A percentile compares a stretch with the other conserved stretches of the same genome.
Evolutionary conservation across 2,888 invertebrate species (phyloP).

Genomic region (Entomobrya multifasciata): DNA sequence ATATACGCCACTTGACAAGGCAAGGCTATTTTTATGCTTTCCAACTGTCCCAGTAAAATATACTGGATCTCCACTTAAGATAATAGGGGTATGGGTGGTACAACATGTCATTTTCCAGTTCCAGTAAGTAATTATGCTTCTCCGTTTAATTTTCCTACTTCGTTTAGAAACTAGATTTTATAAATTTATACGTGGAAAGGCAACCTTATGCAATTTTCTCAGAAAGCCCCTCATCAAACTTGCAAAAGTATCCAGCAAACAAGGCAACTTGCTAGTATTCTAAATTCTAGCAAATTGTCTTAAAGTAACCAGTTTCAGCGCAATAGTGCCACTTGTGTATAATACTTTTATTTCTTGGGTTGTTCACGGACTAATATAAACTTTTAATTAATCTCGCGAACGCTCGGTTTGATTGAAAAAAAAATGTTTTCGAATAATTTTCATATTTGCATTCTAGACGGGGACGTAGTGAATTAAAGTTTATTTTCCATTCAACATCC

Average conservation of each 20-base stretch:
- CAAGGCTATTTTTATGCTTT: neutral
- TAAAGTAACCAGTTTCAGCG: no score
- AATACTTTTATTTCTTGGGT: neutral
- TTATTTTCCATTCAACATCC: neutral
- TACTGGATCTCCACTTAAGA: neutral
- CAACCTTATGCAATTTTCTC: constrained; percentile 36
- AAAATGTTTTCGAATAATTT: constrained; percentile 8
- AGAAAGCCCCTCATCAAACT: constrained; percentile 20
- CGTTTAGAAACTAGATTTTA: neutral
- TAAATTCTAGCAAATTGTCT: neutral
- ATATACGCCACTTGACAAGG: neutral
- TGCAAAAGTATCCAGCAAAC: neutral
- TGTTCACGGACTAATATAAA: neutral
- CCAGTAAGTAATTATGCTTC: neutral
- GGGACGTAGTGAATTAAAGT: neutral
- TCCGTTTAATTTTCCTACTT: neutral
- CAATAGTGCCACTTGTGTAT: neutral
- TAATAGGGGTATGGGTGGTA: neutral
- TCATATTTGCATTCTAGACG: constrained; percentile 17
- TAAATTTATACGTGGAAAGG: neutral
- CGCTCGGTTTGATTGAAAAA: neutral
- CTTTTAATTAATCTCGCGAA: constrained; percentile 30
- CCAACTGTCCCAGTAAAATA: constrained; percentile 8
- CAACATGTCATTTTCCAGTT: neutral
- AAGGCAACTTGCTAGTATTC: neutral